Conservation (phyloP, 1,140 invertebrate genomes). For the Apis dorsata region DNA sequence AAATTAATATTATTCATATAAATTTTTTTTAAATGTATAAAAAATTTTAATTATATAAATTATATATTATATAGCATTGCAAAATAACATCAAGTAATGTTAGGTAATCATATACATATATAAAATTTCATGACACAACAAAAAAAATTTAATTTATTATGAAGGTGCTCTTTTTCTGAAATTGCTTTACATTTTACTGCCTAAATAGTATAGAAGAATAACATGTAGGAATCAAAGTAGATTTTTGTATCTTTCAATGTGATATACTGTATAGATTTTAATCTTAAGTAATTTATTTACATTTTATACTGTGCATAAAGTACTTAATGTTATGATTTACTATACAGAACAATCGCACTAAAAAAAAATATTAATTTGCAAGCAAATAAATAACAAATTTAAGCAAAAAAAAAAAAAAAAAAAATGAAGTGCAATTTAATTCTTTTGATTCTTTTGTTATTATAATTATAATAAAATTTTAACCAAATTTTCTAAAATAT, state of each 20-base stretch:
- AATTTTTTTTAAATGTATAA: background rate
- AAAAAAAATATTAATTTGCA: background rate
- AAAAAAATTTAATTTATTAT: slow-evolving; percentile 17
- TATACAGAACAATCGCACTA: slow-evolving; percentile 27
- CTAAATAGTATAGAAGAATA: slow-evolving; percentile 33
- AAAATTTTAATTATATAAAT: background rate
- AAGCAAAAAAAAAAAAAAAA: background rate
- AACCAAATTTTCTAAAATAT: background rate
- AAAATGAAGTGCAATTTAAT: background rate
- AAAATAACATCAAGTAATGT: background rate
- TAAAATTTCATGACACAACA: background rate
- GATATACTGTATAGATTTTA: slow-evolving; percentile 53
- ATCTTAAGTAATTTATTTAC: slow-evolving; percentile 48
- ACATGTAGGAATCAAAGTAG: slow-evolving; percentile 32
- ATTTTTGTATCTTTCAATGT: slow-evolving; percentile 46
- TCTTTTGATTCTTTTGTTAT: background rate
- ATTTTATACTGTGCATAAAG: slow-evolving; percentile 45
- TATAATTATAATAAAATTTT: background rate
- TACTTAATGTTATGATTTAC: slow-evolving; percentile 39
- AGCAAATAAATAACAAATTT: background rate
- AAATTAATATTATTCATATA: background rate
- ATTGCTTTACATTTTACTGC: slow-evolving; percentile 31
- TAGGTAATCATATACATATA: background rate
- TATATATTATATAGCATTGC: background rate
- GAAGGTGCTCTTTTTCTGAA: background rate